These are phyloP conservation scores for Ormyrus thymus DNA, from an alignment of 2,888 invertebrate genomes.

Conservation along the genomic window DNA sequence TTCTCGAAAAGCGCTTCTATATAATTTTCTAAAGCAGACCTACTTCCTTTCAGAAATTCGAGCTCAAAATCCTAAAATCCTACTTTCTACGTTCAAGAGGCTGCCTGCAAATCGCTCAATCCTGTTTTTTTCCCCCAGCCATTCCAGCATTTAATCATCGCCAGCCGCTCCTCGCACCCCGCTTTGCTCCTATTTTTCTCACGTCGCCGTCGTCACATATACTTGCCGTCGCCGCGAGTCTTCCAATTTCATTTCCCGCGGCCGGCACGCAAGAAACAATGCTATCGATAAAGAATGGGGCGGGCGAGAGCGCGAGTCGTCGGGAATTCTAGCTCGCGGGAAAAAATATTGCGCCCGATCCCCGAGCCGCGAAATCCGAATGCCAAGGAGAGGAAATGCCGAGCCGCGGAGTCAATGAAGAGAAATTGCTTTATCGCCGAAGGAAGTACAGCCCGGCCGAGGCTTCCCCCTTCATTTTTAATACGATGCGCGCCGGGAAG, in stretches of 20 bases:
- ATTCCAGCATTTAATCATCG: slow-evolving; percentile 24
- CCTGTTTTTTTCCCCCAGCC: no score
- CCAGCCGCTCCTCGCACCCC: background rate
- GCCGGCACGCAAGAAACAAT: slow-evolving; percentile 44
- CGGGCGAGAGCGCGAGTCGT: background rate
- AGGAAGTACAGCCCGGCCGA: background rate
- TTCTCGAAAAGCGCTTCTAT: no score
- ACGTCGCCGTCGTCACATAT: slow-evolving; percentile 7
- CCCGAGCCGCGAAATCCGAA: slow-evolving; percentile 33
- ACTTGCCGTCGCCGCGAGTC: background rate
- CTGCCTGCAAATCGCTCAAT: no score
- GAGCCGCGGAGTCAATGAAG: slow-evolving; percentile 37
- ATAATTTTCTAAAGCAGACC: no score
- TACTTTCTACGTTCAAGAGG: no score
- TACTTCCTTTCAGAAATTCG: no score
- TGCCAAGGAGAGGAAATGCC: slow-evolving; percentile 42
- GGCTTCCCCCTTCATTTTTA: no score
- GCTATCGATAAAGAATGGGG: slow-evolving; percentile 45
- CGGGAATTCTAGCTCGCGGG: slow-evolving; percentile 41
- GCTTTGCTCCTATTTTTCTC: background rate
- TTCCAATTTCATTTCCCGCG: slow-evolving; percentile 51
- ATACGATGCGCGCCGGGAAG: no score
- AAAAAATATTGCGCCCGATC: slow-evolving; percentile 46
- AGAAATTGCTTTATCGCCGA: slow-evolving; percentile 43
- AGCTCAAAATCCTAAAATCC: no score